Evolutionary conservation across 1,140 invertebrate genomes (phyloP).

Genomic region (Drosophila malerkotliana): DNA sequence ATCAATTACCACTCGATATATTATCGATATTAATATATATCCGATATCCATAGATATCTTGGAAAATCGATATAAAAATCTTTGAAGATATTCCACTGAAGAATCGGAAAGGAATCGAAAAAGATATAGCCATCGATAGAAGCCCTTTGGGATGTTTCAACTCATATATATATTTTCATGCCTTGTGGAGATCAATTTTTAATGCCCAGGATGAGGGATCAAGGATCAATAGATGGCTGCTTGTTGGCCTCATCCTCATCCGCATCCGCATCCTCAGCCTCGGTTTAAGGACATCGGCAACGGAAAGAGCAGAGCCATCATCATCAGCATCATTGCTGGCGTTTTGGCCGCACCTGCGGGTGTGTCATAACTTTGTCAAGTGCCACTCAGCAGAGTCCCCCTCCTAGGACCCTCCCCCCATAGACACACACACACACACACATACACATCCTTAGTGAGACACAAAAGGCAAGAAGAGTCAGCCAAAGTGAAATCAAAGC

Average conservation of each 20-base stretch:
- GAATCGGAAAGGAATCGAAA: no score
- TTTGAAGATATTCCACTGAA: no score
- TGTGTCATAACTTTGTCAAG: slow-evolving; percentile 59
- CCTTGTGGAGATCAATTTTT: no score
- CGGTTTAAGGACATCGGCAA: background rate
- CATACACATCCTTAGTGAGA: slow-evolving; percentile 7
- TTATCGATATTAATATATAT: no score
- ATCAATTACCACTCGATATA: no score
- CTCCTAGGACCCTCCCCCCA: background rate
- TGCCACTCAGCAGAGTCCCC: slow-evolving; percentile 34
- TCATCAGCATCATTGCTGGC: slow-evolving; percentile 21
- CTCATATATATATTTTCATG: no score
- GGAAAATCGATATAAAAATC: no score
- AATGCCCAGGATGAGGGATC: background rate
- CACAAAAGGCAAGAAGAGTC: slow-evolving; percentile 13
- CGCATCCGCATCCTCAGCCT: slow-evolving; percentile 1
- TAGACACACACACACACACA: slow-evolving; percentile 2
- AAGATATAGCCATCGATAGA: no score
- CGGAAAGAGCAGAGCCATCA: background rate
- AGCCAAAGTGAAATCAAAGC: slow-evolving; percentile 50
- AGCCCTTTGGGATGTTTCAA: no score
- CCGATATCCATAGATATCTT: no score
- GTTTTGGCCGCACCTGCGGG: slow-evolving; percentile 49
- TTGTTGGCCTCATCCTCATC: slow-evolving; percentile 7
- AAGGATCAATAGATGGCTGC: slow-evolving; percentile 29